Evolutionary conservation across 1,140 invertebrate genomes (phyloP), one percentile per base, ranked within the genome.

Genomic region (Lithobius niger): DNA sequence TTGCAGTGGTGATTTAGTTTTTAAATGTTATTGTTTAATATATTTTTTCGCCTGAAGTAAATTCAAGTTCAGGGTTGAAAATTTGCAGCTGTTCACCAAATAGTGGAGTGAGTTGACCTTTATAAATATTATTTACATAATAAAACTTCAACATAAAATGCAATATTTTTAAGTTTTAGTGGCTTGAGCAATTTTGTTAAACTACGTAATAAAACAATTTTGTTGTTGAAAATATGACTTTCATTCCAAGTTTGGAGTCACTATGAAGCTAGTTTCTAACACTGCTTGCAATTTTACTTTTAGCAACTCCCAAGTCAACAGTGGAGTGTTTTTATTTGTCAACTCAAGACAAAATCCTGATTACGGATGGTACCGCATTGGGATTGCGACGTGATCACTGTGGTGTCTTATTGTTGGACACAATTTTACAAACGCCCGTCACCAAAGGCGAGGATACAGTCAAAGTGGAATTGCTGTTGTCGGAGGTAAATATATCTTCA

Each of bases 311-410:
- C 57, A 71, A 73, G 60, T 73, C 73, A 57, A 72, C 71, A 56
- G 61, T 83, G 24, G 73, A 75, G 65, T 80, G 86, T 59, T 75
- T 79, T 60, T 91, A 90, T 70, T 77, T 88, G 65, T 71, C 82
- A 50, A 80, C 80, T 57, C 79, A 83, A 64, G 86, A 90, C 66
- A 82, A 84, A 70, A 77, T 92, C 51, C 76, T 92, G 56, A 81
- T 89, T 63, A 83, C 83, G 71, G 84, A 90, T 77, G 81, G 80
- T 51, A 76, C 79, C 64, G 80, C 82, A 55, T 75, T 93, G 55
- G 86, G 88, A 55, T 78, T 90, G 31, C 77, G 91, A 51, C 82
- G 84, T 47, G 88, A 93, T 68, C 87, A 92, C 64, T 90, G 89
- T 75, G 88, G 89, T 57, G 86, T 94, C 19, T 71, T 93, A 40